A percentile compares a stretch with the other conserved stretches of the same genome.
phyloP scores from a whole-genome alignment of 2,888 invertebrate genomes.

The Elegia similella region DNA sequence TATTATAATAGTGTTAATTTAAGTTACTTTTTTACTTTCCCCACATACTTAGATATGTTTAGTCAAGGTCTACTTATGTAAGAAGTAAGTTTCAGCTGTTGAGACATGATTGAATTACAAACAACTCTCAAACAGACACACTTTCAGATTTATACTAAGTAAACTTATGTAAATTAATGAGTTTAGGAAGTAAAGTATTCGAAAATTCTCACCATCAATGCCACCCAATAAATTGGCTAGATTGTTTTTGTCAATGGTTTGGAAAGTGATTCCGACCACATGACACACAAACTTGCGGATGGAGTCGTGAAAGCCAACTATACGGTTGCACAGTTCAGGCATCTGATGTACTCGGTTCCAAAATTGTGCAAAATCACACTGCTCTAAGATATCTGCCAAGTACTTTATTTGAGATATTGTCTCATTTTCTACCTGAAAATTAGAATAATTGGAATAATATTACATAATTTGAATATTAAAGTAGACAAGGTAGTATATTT shows the following conservation, averaged over 20 bases:
- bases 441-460: conserved; percentile 21
- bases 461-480: no score
- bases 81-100: no score
- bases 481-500: no score
- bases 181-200: conserved; percentile 6
- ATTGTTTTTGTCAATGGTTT: conserved; percentile 92
- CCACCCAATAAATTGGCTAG: conserved; percentile 93
- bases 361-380: conserved; percentile 95
- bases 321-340: conserved; percentile 88
- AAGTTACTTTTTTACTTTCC: no score
- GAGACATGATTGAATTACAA: no score
- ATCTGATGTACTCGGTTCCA: conserved; percentile 91
- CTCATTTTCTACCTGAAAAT: conserved; percentile 87
- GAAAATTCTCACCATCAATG: conserved; percentile 86
- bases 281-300: conserved; percentile 98
- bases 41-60: no score
- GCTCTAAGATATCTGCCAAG: conserved; percentile 94
- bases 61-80: no score
- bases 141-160: no score
- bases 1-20: no score
- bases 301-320: conserved; percentile 96
- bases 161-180: no score
- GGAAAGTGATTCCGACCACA: conserved; percentile 98
- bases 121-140: no score
- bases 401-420: conserved; percentile 94